These are phyloP conservation scores for Chrysolina americana DNA, from an alignment of 2,888 invertebrate species.

Conservation along the genomic window DNA sequence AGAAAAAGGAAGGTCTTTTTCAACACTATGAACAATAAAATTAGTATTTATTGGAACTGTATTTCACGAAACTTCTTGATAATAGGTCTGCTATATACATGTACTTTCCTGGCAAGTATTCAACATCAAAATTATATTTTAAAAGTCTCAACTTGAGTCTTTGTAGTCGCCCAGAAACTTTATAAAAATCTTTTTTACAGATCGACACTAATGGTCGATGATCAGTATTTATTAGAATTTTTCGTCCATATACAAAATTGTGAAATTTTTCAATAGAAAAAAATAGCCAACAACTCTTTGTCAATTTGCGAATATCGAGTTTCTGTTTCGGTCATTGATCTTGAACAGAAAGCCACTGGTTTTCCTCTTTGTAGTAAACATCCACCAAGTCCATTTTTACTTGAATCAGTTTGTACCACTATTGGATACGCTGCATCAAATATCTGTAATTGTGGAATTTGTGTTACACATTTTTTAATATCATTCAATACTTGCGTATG, in stretches of 20 bases:
- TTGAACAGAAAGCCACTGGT: too few species aligned
- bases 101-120: too few species aligned
- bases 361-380: too few species aligned
- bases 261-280: constrained; percentile 59
- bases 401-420: too few species aligned
- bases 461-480: constrained; percentile 16
- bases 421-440: too few species aligned
- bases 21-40: constrained; percentile 24
- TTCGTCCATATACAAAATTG: constrained; percentile 60
- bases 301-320: constrained; percentile 56
- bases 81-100: constrained; percentile 47
- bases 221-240: constrained; percentile 54
- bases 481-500: constrained; percentile 22
- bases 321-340: too few species aligned
- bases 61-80: constrained; percentile 20
- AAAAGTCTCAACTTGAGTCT: constrained; percentile 49
- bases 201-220: too few species aligned
- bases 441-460: constrained; percentile 10
- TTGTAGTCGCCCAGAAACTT: constrained; percentile 37
- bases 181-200: constrained; percentile 42
- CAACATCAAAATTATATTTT: constrained; percentile 51
- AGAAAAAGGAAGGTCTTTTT: constrained; percentile 27
- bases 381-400: too few species aligned
- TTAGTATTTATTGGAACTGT: too few species aligned
- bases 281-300: constrained; percentile 59